Base-by-base conservation (phyloP, 2,888 invertebrate genomes). In the Caenorhabditis auriculariae region DNA sequence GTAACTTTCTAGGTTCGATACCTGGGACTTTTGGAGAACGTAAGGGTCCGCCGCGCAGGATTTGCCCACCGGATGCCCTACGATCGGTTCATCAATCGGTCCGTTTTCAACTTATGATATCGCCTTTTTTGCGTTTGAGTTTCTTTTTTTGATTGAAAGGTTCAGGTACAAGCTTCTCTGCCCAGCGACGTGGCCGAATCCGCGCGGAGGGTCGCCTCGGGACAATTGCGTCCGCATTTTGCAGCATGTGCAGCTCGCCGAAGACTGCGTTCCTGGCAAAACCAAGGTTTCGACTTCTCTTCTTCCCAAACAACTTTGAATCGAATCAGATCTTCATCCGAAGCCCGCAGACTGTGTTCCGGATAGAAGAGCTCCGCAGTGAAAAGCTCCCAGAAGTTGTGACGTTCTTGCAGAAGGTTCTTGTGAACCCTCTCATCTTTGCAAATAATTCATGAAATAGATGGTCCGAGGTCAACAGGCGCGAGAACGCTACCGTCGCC, bases 181-280 rank as follows among this genome's bases (percentile, higher is more conserved):
- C 0, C 89, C 90, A 81, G 89, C 89, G 83, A 96, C 95, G 2
- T 96, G 96, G 96, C 96, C 96, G 32, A 94, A 93, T 85, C 95
- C 89, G 86, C 88, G 88, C 4, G 88, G 88, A 50, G 85, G 84
- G 50, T 89, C 89, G 71, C 35, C 45, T 4, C 29, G 43, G 6
- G 63, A 56, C 17, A 60, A 54, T 26, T 63, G 65, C 37, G 26
- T 53, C 37, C 47, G 62, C 62, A 87, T 98, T 62, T 87, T 95
- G 70, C 87, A 90, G 46, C 91, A 92, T 72, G 87, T 89, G 76
- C 87, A 88, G 37, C 88, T 89, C 72, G 83, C 87, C 2, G 84
- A 88, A 32, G 95, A 96, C 81, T 93, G 93, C 21, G 91, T 91
- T 82, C 94, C 90, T 80, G 96, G 96, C 15, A 90, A 91, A 77